phyloP scores from a whole-genome alignment of 2,113 vertebrate species.

The Gnathonemus echidnorhynchus region DNA sequence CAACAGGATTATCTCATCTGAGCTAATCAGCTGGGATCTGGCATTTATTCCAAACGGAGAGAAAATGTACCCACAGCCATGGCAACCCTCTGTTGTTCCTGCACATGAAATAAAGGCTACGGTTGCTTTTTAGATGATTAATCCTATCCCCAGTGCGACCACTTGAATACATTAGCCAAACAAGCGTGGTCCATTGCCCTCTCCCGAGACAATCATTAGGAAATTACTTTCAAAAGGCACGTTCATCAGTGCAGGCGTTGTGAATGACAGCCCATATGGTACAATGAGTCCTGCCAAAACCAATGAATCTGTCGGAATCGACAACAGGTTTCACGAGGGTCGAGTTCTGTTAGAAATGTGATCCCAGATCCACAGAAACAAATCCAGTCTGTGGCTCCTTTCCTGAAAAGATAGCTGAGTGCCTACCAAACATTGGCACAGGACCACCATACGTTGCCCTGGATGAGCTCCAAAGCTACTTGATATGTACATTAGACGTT shows the following conservation, averaged over 20 bases:
- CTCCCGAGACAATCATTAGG: constrained; percentile 79
- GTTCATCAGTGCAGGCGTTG: constrained; percentile 59
- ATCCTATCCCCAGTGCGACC: constrained; percentile 74
- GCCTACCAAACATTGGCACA: neutral
- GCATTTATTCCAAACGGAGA: constrained; percentile 67
- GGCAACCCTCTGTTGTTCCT: constrained; percentile 60
- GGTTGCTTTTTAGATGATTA: constrained; percentile 75
- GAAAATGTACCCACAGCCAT: constrained; percentile 63
- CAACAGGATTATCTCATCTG: constrained; percentile 65
- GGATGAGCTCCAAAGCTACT: neutral
- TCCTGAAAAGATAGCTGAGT: neutral
- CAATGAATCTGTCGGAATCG: constrained; percentile 44
- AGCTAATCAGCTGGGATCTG: constrained; percentile 72
- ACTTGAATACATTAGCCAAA: constrained; percentile 75
- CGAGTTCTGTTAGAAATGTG: neutral
- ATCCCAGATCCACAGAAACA: neutral
- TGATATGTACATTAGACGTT: neutral
- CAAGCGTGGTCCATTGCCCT: constrained; percentile 75
- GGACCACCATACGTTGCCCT: neutral
- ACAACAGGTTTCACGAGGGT: constrained; percentile 53
- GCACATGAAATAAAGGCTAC: constrained; percentile 68
- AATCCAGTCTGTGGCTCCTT: neutral
- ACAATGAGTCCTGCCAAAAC: constrained; percentile 52
- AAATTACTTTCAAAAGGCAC: constrained; percentile 78
- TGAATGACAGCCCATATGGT: constrained; percentile 72